Conservation (phyloP, 1,140 invertebrate genomes). For the Brachionus manjavacas region DNA sequence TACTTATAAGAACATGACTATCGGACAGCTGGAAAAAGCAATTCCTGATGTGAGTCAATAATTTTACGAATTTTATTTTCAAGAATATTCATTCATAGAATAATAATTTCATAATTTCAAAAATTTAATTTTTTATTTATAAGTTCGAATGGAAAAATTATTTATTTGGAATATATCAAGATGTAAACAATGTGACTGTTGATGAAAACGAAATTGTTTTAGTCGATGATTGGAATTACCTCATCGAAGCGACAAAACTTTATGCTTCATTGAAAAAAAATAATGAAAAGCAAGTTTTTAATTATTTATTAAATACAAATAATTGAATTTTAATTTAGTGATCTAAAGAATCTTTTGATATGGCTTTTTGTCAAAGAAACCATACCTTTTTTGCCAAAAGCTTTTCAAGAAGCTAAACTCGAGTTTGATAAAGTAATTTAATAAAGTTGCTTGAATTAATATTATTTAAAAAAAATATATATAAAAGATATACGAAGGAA, state of each 20-base stretch:
- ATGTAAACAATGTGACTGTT: neutral
- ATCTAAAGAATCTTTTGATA: constrained; percentile 22
- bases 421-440: constrained; percentile 29
- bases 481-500: constrained; percentile 10
- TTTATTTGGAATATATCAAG: neutral
- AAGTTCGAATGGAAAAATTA: constrained; percentile 39
- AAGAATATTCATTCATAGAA: too few relatives aligned
- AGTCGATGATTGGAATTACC: constrained; percentile 25
- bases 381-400: constrained; percentile 33
- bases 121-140: neutral
- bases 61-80: neutral
- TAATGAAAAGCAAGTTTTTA: neutral
- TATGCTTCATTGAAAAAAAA: neutral
- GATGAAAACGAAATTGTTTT: constrained; percentile 15
- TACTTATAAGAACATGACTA: constrained; percentile 21
- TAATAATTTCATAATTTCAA: too few relatives aligned
- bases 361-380: constrained; percentile 39
- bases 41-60: constrained; percentile 3
- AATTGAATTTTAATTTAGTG: neutral
- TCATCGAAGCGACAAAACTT: neutral
- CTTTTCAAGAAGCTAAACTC: constrained; percentile 39
- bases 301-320: neutral
- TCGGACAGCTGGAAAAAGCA: neutral
- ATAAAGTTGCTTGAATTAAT: neutral
- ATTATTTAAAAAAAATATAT: neutral